phyloP scores from a whole-genome alignment of 2,113 vertebrate species.

The Anguilla rostrata region DNA sequence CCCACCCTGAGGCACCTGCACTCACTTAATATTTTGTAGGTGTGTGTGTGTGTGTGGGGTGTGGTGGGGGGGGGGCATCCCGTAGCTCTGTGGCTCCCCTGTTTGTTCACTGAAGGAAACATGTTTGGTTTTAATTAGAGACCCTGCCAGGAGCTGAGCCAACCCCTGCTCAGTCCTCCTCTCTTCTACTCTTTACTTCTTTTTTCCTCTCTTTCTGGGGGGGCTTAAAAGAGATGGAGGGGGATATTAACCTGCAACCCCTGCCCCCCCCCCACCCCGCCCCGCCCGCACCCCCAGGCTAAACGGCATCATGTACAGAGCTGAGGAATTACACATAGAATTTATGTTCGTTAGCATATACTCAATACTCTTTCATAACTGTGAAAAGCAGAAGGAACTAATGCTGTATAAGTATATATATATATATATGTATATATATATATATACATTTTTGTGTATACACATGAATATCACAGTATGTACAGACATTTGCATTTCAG shows the following conservation, averaged over 20 bases:
- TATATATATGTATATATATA: not conserved
- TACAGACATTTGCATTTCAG: no score
- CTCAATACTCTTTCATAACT: constrained; percentile 7
- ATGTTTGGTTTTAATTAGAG: constrained; percentile 85
- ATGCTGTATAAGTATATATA: not conserved
- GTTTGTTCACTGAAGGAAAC: constrained; percentile 74
- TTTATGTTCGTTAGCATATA: not conserved
- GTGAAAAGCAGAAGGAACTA: constrained; percentile 33
- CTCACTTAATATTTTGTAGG: constrained; percentile 74
- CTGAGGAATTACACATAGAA: not conserved
- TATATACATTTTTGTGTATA: not conserved
- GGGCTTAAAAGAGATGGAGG: constrained; percentile 23
- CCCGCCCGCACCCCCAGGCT: not conserved
- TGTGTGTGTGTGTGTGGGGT: no score
- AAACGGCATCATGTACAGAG: not conserved
- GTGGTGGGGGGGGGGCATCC: constrained; percentile 50
- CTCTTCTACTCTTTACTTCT: constrained; percentile 40
- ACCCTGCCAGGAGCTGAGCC: constrained; percentile 70
- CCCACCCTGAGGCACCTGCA: constrained; percentile 78
- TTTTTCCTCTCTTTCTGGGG: constrained; percentile 42
- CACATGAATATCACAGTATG: not conserved
- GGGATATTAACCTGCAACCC: constrained; percentile 7
- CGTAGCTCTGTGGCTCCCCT: constrained; percentile 67
- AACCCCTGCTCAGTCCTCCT: constrained; percentile 58
- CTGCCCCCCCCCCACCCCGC: not conserved